Percentiles rank a stretch among this genome's conserved stretches.
phyloP scores from a whole-genome alignment of 1,140 invertebrate species.

The Lucilia cuprina region DNA sequence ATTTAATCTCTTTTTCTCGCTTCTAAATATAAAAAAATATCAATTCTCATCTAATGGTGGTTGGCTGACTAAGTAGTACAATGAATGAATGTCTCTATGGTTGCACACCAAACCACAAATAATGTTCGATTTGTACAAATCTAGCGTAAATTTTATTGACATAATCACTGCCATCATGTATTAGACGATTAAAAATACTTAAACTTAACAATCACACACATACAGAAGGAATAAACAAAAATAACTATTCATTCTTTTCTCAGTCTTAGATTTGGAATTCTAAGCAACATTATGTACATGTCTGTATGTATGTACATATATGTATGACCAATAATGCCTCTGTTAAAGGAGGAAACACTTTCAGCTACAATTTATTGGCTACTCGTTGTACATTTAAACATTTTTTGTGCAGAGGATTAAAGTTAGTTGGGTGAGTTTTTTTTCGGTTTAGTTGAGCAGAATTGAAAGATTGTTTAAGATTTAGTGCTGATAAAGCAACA shows the following conservation, averaged over 20 bases:
- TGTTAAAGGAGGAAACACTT: no score
- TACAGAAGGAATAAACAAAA: no score
- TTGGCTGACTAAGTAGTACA: background rate
- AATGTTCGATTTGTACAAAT: constrained; percentile 8
- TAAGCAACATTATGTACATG: background rate
- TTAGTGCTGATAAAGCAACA: background rate
- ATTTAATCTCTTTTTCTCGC: background rate
- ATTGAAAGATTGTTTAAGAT: constrained; percentile 3
- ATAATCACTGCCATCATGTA: constrained; percentile 10
- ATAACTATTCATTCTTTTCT: no score
- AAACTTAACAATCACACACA: background rate
- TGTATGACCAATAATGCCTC: no score
- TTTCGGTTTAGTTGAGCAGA: background rate
- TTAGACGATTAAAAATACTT: background rate
- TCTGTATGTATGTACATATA: no score
- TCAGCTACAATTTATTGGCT: background rate
- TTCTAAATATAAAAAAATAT: background rate
- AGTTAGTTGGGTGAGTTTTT: background rate
- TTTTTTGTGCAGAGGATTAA: background rate
- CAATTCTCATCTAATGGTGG: background rate
- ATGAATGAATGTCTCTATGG: background rate
- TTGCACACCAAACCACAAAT: background rate
- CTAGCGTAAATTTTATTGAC: constrained; percentile 11
- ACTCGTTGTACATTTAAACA: background rate
- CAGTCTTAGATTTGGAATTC: no score